phyloP scores from a whole-genome alignment of 2,888 invertebrate genomes.

The Lymantria monacha region DNA sequence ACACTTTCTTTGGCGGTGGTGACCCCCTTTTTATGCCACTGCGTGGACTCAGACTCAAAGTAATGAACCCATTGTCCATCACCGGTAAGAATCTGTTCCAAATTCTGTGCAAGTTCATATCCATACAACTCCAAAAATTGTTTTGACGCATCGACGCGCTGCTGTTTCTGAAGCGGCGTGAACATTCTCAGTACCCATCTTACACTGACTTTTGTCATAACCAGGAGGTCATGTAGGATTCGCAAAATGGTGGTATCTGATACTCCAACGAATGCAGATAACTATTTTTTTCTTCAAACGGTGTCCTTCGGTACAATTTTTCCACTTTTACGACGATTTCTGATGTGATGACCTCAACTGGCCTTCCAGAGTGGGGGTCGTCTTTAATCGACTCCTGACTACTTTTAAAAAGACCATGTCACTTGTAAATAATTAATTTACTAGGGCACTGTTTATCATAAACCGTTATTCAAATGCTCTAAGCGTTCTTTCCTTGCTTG shows the following conservation, averaged over 20 bases:
- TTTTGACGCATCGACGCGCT: slow-evolving; percentile 3
- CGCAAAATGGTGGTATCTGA: neutral
- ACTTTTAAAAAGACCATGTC: neutral
- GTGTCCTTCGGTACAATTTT: neutral
- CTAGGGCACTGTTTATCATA: neutral
- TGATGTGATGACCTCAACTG: neutral
- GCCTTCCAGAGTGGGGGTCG: neutral
- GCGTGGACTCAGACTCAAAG: neutral
- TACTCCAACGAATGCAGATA: neutral
- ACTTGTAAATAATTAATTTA: neutral
- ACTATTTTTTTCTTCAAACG: neutral
- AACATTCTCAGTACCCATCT: no score
- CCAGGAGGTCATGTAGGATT: slow-evolving; percentile 17
- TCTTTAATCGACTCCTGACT: neutral
- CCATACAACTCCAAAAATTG: slow-evolving; percentile 5
- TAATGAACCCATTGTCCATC: slow-evolving; percentile 2
- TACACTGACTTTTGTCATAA: neutral
- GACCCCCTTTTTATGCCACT: slow-evolving; percentile 2
- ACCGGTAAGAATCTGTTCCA: slow-evolving; percentile 1
- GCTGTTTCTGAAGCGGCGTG: no score
- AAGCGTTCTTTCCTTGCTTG: neutral
- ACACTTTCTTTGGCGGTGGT: slow-evolving; percentile 3
- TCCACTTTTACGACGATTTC: neutral
- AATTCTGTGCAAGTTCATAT: slow-evolving; percentile 5
- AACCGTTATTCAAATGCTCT: no score